A percentile compares a stretch with the other conserved stretches of the same genome.
These are phyloP conservation scores for Scaptomyza cyrtandrae DNA, from an alignment of 2,888 invertebrate genomes.

Conservation along the genomic window DNA sequence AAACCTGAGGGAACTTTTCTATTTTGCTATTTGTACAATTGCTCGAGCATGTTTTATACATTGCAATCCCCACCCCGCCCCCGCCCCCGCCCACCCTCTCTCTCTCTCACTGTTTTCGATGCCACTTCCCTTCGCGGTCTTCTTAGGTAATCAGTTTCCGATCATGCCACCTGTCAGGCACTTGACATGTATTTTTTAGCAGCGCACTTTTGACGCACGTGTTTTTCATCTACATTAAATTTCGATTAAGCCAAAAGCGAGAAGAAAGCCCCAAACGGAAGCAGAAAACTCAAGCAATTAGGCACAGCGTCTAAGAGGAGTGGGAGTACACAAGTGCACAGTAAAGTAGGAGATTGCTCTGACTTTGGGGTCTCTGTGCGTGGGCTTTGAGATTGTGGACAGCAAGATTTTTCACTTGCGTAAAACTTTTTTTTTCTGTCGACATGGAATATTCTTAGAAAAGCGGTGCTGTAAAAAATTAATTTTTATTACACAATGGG, in stretches of 20 bases:
- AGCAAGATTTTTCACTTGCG: slow-evolving; percentile 55
- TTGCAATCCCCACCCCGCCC: neutral
- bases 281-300: slow-evolving; percentile 60
- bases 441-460: slow-evolving; percentile 23
- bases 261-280: slow-evolving; percentile 16
- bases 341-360: no score
- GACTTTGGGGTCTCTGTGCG: slow-evolving; percentile 16
- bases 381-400: slow-evolving; percentile 36
- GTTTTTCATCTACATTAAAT: slow-evolving; percentile 75
- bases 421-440: slow-evolving; percentile 43
- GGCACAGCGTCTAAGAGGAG: slow-evolving; percentile 34
- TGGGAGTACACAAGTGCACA: no score
- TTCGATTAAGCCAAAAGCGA: slow-evolving; percentile 55
- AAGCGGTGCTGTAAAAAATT: slow-evolving; percentile 21
- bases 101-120: neutral
- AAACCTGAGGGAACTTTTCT: slow-evolving; percentile 25
- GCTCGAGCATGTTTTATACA: slow-evolving; percentile 14
- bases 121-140: slow-evolving; percentile 8
- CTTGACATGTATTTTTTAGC: slow-evolving; percentile 58
- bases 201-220: slow-evolving; percentile 49
- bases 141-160: slow-evolving; percentile 54
- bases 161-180: slow-evolving; percentile 57
- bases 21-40: slow-evolving; percentile 42
- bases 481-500: slow-evolving; percentile 17
- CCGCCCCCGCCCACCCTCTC: no score